phyloP scores from a whole-genome alignment of 1,140 invertebrate species.

The Brachionus rubens region DNA sequence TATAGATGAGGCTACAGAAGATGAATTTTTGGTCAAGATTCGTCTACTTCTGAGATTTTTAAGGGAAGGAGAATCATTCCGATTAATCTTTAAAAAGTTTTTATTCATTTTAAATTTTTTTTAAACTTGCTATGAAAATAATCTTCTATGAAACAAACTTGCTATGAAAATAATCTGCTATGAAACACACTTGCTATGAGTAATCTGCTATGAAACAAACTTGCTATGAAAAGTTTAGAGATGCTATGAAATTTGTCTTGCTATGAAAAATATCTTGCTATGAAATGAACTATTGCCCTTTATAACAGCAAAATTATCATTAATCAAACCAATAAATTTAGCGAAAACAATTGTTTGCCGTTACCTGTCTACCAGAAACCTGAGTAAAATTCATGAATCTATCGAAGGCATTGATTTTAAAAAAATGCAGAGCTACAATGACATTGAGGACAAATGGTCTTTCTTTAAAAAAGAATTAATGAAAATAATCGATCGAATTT shows the following conservation, averaged over 20 bases:
- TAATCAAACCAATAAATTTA: neutral
- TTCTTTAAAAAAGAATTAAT: neutral
- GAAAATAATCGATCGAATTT: neutral
- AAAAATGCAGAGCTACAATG: neutral
- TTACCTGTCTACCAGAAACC: neutral
- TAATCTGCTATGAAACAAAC: no score
- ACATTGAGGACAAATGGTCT: neutral
- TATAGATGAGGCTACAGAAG: no score
- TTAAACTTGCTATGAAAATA: neutral
- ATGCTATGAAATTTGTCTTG: no score
- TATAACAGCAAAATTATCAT: neutral
- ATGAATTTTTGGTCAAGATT: neutral
- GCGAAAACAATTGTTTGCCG: neutral
- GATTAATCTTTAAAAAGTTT: neutral
- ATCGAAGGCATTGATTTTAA: neutral
- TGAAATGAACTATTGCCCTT: no score
- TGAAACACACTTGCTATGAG: no score
- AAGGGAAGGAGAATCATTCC: neutral
- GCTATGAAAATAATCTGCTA: no score
- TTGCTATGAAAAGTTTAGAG: no score
- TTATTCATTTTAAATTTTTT: constrained; percentile 1
- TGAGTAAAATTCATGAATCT: no score
- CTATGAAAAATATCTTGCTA: no score
- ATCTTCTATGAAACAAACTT: no score
- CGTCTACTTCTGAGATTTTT: constrained; percentile 1